Evolutionary conservation across 2,888 invertebrate genomes (phyloP).

Genomic region (Eledona agricola): DNA sequence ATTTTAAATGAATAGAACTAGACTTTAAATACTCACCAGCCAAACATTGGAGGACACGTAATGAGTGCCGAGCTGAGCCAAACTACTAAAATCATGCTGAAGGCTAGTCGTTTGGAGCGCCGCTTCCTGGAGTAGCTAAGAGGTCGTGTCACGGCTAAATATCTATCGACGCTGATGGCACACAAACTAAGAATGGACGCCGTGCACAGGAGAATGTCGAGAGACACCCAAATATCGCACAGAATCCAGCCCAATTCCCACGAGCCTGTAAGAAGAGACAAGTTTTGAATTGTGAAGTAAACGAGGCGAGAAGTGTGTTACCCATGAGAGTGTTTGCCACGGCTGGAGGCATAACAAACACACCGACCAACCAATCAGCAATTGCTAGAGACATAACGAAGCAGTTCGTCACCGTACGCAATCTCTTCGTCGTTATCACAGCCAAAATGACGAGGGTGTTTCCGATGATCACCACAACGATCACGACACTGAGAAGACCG

Average conservation of each 20-base stretch:
- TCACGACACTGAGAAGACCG: slow-evolving; percentile 71
- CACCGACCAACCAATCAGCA: slow-evolving; percentile 92
- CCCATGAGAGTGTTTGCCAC: slow-evolving; percentile 87
- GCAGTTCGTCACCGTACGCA: slow-evolving; percentile 93
- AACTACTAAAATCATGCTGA: slow-evolving; percentile 87
- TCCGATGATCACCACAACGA: slow-evolving; percentile 80
- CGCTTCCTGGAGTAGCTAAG: slow-evolving; percentile 89
- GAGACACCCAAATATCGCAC: slow-evolving; percentile 91
- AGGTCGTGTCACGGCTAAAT: slow-evolving; percentile 93
- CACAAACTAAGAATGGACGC: slow-evolving; percentile 92
- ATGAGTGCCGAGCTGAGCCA: slow-evolving; percentile 92
- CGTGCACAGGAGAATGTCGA: slow-evolving; percentile 92
- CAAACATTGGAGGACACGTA: slow-evolving; percentile 93
- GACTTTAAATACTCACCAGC: slow-evolving; percentile 72
- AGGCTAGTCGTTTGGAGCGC: slow-evolving; percentile 83
- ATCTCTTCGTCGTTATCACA: slow-evolving; percentile 83
- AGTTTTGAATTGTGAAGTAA: not conserved
- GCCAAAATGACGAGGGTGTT: slow-evolving; percentile 91
- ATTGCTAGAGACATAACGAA: slow-evolving; percentile 94
- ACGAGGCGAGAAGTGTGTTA: slow-evolving; percentile 47
- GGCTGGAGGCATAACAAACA: slow-evolving; percentile 96
- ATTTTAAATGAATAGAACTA: not conserved
- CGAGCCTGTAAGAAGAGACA: slow-evolving; percentile 64
- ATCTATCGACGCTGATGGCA: slow-evolving; percentile 90
- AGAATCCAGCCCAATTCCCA: slow-evolving; percentile 93